These are phyloP conservation scores for Euwallacea similis DNA, from an alignment of 1,140 invertebrate genomes.

Conservation along the genomic window DNA sequence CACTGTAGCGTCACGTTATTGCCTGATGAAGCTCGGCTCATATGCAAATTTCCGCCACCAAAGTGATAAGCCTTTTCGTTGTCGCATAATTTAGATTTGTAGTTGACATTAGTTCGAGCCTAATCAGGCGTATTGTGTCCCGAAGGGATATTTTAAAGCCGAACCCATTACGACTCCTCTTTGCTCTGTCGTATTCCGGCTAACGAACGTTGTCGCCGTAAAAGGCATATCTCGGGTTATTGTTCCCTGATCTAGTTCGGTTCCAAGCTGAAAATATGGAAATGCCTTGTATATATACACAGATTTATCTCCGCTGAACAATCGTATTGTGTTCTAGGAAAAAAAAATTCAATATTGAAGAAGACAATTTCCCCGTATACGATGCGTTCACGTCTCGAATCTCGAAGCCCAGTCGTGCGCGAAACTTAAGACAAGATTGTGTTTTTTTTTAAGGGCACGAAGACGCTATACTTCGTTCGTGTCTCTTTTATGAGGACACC, in stretches of 20 bases:
- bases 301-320: background rate
- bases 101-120: background rate
- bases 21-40: background rate
- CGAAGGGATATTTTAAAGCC: background rate
- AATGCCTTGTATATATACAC: background rate
- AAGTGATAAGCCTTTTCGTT: background rate
- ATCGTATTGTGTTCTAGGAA: background rate
- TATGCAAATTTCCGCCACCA: background rate
- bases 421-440: conserved; percentile 16
- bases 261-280: conserved; percentile 15
- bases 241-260: conserved; percentile 24
- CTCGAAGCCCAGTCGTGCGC: conserved; percentile 21
- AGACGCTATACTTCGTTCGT: conserved; percentile 10
- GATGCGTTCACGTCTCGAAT: conserved; percentile 11
- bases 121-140: background rate
- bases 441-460: conserved; percentile 22
- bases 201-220: conserved; percentile 11
- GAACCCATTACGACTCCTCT: too few relatives aligned
- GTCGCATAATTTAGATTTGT: conserved; percentile 1
- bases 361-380: background rate
- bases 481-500: conserved; percentile 11
- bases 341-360: background rate
- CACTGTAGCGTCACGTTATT: background rate
- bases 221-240: conserved; percentile 17
- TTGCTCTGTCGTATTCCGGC: background rate